These are phyloP conservation scores for Lordiphosa clarofinis DNA, from an alignment of 1,140 invertebrate species.

Conservation along the genomic window DNA sequence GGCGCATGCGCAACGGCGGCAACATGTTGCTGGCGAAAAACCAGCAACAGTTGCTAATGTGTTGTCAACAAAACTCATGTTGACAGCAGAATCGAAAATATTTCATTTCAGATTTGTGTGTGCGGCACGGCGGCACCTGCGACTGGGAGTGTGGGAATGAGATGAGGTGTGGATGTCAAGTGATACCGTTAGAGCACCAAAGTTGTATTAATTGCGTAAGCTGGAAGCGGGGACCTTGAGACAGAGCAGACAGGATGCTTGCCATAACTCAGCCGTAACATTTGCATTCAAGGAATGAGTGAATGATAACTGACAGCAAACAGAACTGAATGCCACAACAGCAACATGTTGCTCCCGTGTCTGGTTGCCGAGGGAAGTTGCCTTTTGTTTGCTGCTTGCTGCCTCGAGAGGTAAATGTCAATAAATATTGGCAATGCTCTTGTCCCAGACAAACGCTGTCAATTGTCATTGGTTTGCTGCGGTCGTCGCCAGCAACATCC, in stretches of 20 bases:
- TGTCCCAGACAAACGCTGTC: constrained; percentile 45
- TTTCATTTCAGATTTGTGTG: constrained; percentile 72
- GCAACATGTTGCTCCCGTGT: constrained; percentile 25
- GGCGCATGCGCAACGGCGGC: constrained; percentile 70
- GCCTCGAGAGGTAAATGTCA: constrained; percentile 57
- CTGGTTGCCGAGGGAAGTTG: no score
- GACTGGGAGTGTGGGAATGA: no score
- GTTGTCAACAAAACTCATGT: constrained; percentile 75
- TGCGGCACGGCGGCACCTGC: no score
- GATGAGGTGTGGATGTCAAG: no score
- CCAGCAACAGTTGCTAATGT: constrained; percentile 59
- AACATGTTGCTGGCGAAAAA: constrained; percentile 54
- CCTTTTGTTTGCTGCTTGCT: constrained; percentile 18
- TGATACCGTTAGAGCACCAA: no score
- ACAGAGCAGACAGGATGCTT: neutral
- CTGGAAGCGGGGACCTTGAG: no score
- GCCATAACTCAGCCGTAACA: constrained; percentile 20
- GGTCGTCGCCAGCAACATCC: constrained; percentile 20
- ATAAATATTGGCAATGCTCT: constrained; percentile 70
- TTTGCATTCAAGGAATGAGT: constrained; percentile 55
- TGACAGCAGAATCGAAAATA: constrained; percentile 76
- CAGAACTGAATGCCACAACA: neutral
- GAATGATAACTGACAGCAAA: constrained; percentile 71
- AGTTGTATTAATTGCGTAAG: no score
- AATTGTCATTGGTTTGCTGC: constrained; percentile 55